Evolutionary conservation across 23 tunicate species (phyloP).

Genomic region (Styela clava): DNA sequence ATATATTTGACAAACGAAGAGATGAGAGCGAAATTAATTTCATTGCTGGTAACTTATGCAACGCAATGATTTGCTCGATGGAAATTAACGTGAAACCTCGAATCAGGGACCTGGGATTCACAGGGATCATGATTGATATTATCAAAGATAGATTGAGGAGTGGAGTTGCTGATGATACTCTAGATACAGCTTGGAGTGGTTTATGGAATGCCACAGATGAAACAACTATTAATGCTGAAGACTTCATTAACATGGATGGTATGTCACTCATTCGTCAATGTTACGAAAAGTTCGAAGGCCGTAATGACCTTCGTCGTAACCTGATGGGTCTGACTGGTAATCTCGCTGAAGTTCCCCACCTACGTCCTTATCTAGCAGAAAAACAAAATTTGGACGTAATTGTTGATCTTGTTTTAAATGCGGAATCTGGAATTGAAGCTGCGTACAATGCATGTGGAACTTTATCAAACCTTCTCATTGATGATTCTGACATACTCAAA

Average conservation of each 20-base stretch:
- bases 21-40: conserved; percentile 18
- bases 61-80: conserved; percentile 29
- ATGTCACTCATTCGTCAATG: conserved; percentile 46
- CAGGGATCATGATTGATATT: conserved; percentile 32
- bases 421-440: conserved; percentile 47
- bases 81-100: conserved; percentile 42
- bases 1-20: conserved; percentile 13
- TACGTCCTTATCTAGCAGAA: conserved; percentile 39
- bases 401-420: conserved; percentile 12
- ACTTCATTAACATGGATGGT: conserved; percentile 42
- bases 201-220: conserved; percentile 93
- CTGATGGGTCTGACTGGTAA: conserved; percentile 81
- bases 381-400: conserved; percentile 25
- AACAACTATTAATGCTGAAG: conserved; percentile 63
- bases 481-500: conserved; percentile 34
- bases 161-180: conserved; percentile 48
- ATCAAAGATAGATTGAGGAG: conserved; percentile 32
- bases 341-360: conserved; percentile 56
- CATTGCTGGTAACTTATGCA: conserved; percentile 39
- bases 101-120: conserved; percentile 27
- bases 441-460: conserved; percentile 80
- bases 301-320: conserved; percentile 48
- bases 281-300: conserved; percentile 1
- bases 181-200: conserved; percentile 68
- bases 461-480: conserved; percentile 68